phyloP scores from a whole-genome alignment of 2,113 vertebrate genomes.

The Pteronura brasiliensis region DNA sequence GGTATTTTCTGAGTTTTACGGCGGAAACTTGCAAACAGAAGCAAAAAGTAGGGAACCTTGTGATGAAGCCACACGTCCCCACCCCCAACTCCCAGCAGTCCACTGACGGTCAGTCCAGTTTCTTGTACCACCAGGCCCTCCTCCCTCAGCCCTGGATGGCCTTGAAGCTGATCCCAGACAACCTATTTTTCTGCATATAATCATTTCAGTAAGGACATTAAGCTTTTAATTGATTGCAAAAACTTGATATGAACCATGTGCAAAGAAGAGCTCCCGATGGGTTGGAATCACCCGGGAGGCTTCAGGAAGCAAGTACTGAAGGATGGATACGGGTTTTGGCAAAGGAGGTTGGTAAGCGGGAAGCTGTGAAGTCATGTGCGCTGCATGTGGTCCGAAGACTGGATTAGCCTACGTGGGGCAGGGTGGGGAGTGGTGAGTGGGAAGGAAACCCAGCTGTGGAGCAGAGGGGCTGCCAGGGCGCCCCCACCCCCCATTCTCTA shows the following conservation, averaged over 20 bases:
- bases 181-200: neutral
- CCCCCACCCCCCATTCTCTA: neutral
- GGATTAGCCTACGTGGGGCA: neutral
- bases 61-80: no score
- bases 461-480: neutral
- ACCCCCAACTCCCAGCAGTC: rapidly evolving
- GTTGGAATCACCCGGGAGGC: neutral
- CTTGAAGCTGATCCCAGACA: neutral
- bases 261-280: neutral
- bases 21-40: neutral
- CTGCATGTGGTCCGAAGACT: neutral
- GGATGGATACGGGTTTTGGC: neutral
- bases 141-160: neutral
- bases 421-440: neutral
- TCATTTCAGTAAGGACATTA: neutral
- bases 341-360: neutral
- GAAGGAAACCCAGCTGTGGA: neutral
- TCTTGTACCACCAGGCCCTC: neutral
- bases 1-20: neutral
- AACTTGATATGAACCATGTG: neutral
- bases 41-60: neutral
- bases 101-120: neutral
- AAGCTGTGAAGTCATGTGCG: neutral
- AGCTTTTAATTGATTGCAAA: neutral
- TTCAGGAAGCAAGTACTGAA: neutral